A percentile compares a stretch with the other conserved stretches of the same genome.
Evolutionary conservation across 2,888 invertebrate species (phyloP).

Genomic region (Suillia variegata): DNA sequence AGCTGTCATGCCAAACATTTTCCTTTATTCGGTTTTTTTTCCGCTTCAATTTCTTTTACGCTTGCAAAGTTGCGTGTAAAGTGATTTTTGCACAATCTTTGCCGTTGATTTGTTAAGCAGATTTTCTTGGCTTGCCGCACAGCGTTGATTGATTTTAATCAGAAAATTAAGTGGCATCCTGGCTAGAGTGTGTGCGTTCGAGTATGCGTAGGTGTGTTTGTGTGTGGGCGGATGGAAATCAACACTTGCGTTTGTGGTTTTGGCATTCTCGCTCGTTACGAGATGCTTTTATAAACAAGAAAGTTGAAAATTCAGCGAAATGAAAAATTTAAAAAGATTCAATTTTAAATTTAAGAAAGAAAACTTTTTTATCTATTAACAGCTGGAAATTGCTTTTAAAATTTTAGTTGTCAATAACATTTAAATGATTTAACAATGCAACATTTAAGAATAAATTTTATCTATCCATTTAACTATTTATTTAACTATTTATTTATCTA

Average conservation of each 20-base stretch:
- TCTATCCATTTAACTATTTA: no score
- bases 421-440: no score
- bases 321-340: no score
- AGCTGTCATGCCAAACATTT: neutral
- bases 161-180: conserved; percentile 46
- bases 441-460: no score
- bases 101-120: conserved; percentile 35
- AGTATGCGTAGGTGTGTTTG: neutral
- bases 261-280: conserved; percentile 20
- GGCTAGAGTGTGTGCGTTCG: neutral
- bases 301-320: no score
- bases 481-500: no score
- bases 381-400: no score
- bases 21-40: conserved; percentile 7
- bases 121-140: no score
- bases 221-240: neutral
- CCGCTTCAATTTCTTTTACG: neutral
- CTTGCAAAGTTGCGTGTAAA: neutral
- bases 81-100: conserved; percentile 20
- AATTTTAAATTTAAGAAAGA: no score
- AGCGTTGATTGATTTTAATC: conserved; percentile 52
- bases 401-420: no score
- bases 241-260: conserved; percentile 12
- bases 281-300: no score
- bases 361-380: no score